Evolutionary conservation across 2,113 vertebrate species (phyloP), one percentile per base, ranked within the genome.

Genomic region (Mugil cephalus): DNA sequence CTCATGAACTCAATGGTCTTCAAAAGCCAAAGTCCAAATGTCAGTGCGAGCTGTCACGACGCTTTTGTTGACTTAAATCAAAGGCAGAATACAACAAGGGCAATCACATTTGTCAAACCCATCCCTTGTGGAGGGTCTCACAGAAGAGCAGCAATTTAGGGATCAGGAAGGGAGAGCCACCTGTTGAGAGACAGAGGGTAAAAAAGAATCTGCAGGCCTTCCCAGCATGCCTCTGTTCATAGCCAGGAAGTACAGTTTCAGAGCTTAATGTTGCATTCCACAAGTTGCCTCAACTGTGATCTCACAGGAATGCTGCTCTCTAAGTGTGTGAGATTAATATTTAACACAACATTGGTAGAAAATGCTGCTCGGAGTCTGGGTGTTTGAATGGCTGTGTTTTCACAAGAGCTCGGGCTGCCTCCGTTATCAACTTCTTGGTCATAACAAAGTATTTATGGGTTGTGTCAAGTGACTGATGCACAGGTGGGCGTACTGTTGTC

Each of bases 251-350:
- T 89, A 88, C 82, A 87, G 85, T 87, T 86, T 79, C 69, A 64
- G 67, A 75, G 80, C 77, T 88, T 83, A 82, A 58, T 45, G 76
- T 81, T 67, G 84, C 88, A 86, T 91, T 90, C 89, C 89, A 60
- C 61, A 45, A 63, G 85, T 75, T 64, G 80, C 76, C 78, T 86
- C 48, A 40, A 74, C 78, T 81, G 82, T 74, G 79, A 88, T 83
- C 77, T 87, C 60, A 54, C 43, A 91, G 87, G 89, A 91, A 92
- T 89, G 87, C 76, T 77, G 76, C 55, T 79, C 75, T 58, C 61
- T 84, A 79, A 77, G 81, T 80, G 79, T 72, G 60, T 67, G 70
- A 71, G 88, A 91, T 91, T 89, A 92, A 93, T 93, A 88, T 91
- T 91, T 93, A 91, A 92, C 92, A 84, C 83, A 65, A 61, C 69